Percentiles rank a stretch among this genome's conserved stretches.
phyloP scores from a whole-genome alignment of 1,140 invertebrate species.

The Microplitis demolitor region DNA sequence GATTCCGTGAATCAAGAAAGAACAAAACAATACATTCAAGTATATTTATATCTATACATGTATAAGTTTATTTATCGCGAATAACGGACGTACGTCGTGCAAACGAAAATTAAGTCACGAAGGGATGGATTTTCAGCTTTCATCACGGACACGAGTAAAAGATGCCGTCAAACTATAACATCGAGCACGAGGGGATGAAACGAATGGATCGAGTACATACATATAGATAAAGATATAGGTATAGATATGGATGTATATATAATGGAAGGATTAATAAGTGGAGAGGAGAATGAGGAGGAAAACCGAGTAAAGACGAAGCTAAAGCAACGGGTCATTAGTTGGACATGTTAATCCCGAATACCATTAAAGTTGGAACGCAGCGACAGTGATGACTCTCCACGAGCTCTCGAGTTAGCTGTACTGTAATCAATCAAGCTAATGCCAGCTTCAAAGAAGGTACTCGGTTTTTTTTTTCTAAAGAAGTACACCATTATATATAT shows the following conservation, averaged over 20 bases:
- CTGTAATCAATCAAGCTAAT: conserved; percentile 40
- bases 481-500: background rate
- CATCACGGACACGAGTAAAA: background rate
- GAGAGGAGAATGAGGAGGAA: background rate
- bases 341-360: conserved; percentile 41
- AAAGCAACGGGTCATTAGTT: conserved; percentile 35
- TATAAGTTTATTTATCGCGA: conserved; percentile 15
- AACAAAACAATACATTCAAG: background rate
- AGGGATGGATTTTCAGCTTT: conserved; percentile 18
- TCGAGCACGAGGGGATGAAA: no score
- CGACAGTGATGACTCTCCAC: conserved; percentile 29
- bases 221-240: no score
- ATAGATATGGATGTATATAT: background rate
- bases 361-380: conserved; percentile 30
- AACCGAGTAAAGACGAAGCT: background rate
- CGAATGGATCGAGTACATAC: no score
- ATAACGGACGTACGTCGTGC: conserved; percentile 4
- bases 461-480: background rate
- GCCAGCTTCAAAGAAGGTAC: conserved; percentile 23
- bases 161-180: no score
- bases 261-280: background rate
- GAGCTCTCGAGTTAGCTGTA: conserved; percentile 4
- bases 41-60: background rate
- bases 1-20: conserved; percentile 13
- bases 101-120: conserved; percentile 29